Evolutionary conservation across 1,140 invertebrate genomes (phyloP).

Genomic region (Tetraneura akinire): DNA sequence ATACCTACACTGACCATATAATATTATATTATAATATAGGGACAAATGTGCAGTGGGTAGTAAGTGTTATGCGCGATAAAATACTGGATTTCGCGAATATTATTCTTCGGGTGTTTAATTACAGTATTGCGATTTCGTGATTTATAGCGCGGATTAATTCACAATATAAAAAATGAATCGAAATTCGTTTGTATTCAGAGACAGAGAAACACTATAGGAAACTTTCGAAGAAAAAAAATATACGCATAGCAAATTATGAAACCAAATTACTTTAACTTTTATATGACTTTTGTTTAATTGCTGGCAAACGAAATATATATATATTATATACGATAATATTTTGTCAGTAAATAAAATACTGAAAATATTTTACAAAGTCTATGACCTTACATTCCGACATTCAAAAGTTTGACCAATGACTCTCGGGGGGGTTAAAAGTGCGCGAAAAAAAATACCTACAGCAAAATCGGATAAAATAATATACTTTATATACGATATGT

Average conservation of each 20-base stretch:
- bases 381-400: conserved; percentile 3
- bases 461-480: conserved; percentile 26
- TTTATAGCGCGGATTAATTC: no score
- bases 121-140: no score
- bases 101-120: no score
- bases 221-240: no score
- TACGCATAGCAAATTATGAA: background rate
- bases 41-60: no score
- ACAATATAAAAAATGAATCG: no score
- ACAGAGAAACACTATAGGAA: no score
- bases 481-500: background rate
- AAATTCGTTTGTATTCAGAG: no score
- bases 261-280: background rate
- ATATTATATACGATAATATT: background rate
- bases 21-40: no score
- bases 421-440: background rate
- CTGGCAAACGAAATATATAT: no score
- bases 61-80: no score
- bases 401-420: conserved; percentile 30
- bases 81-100: no score
- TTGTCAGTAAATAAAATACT: background rate
- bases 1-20: background rate
- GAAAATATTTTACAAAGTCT: background rate
- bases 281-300: conserved; percentile 4
- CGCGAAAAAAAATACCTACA: background rate